Percentiles rank a stretch among this genome's conserved stretches.
Evolutionary conservation across 2,113 vertebrate genomes (phyloP).

Genomic region (Indicator indicator): DNA sequence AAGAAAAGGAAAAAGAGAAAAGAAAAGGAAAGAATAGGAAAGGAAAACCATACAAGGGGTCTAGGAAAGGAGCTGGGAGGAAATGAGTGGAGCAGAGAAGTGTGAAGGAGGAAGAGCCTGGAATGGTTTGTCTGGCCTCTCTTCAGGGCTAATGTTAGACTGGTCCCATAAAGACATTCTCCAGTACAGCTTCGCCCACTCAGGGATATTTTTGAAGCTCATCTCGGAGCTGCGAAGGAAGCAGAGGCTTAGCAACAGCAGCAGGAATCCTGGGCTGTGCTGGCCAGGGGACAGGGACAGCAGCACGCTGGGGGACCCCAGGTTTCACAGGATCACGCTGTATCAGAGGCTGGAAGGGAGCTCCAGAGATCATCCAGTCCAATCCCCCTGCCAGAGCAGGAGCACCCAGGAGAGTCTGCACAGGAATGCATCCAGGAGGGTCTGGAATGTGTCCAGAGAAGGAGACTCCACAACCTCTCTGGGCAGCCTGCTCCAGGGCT

Average conservation of each 20-base stretch:
- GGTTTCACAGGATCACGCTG: too few relatives aligned
- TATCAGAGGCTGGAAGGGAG: too few relatives aligned
- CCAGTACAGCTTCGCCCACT: conserved; percentile 11
- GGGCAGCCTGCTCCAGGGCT: too few relatives aligned
- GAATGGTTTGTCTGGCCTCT: conserved; percentile 25
- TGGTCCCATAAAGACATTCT: neutral
- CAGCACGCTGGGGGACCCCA: fast-evolving
- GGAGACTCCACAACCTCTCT: too few relatives aligned
- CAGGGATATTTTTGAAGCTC: neutral
- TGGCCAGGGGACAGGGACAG: neutral
- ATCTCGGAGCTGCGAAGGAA: neutral
- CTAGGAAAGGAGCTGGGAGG: neutral
- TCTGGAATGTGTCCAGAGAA: too few relatives aligned
- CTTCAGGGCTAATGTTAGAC: neutral
- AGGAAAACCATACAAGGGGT: neutral
- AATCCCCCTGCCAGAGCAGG: too few relatives aligned
- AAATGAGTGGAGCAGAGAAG: neutral
- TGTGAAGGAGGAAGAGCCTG: neutral
- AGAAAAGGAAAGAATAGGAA: neutral
- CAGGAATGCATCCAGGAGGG: too few relatives aligned
- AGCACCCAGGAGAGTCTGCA: too few relatives aligned
- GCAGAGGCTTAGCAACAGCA: neutral
- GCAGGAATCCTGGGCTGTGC: neutral
- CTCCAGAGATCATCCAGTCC: too few relatives aligned
- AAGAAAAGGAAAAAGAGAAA: too few relatives aligned